These are phyloP conservation scores for human DNA, from an alignment of 2,113 vertebrate genomes.

Conservation along the genomic window GRCh38 chr5:109313501-109314000, in stretches of 20 bases:
- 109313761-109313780: constrained; percentile 27
- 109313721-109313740: background rate
- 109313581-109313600: background rate
- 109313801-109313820: background rate
- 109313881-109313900: constrained; percentile 3
- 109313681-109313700: background rate
- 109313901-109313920: background rate
- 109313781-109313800: background rate
- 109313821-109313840: background rate
- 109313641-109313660: constrained; percentile 27
- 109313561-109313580: constrained; percentile 74
- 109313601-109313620: constrained; percentile 60
- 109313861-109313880: background rate
- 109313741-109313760: constrained; percentile 26
- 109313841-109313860: background rate
- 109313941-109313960: background rate
- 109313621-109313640: constrained; percentile 68
- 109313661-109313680: background rate
- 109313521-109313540: constrained; percentile 57
- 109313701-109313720: constrained; percentile 26
- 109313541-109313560: constrained; percentile 72
- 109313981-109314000: background rate
- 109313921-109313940: background rate
- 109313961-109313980: background rate
- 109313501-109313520: constrained; percentile 69